A percentile compares a stretch with the other conserved stretches of the same genome.
Conservation (phyloP, 2,888 invertebrate species). For the Notodonta dromedarius region DNA sequence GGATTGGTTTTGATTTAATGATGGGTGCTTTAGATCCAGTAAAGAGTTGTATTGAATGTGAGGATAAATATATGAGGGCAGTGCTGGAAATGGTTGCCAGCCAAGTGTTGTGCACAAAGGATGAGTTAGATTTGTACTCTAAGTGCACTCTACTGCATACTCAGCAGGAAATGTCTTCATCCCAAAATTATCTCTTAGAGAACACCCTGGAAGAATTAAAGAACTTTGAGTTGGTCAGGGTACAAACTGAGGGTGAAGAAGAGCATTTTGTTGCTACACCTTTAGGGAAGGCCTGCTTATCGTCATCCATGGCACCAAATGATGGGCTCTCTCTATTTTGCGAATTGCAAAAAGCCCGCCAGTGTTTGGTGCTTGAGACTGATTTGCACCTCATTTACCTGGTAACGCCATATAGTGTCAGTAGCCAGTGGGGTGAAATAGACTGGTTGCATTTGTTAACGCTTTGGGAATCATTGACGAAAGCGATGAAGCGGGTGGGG, state of each 20-base stretch:
- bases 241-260: conserved; percentile 79
- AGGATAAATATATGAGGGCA: conserved; percentile 89
- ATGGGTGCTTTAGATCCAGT: conserved; percentile 88
- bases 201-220: conserved; percentile 88
- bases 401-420: conserved; percentile 96
- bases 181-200: conserved; percentile 59
- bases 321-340: conserved; percentile 95
- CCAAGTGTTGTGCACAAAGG: conserved; percentile 89
- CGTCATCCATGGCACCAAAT: conserved; percentile 97
- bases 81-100: conserved; percentile 94
- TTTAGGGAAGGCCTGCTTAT: conserved; percentile 95
- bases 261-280: conserved; percentile 89
- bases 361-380: conserved; percentile 95
- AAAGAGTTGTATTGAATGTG: conserved; percentile 90
- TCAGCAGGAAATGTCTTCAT: conserved; percentile 51
- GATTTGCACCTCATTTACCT: conserved; percentile 98
- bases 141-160: conserved; percentile 89
- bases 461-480: conserved; percentile 91
- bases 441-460: conserved; percentile 93
- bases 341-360: conserved; percentile 95
- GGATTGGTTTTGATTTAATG: conserved; percentile 88
- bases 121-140: conserved; percentile 90
- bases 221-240: conserved; percentile 92
- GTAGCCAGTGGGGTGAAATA: conserved; percentile 90
- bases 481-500: conserved; percentile 93